Evolutionary conservation across 2,797 vertebrate genomes (phyloP).

Genomic region (Avahi laniger): DNA sequence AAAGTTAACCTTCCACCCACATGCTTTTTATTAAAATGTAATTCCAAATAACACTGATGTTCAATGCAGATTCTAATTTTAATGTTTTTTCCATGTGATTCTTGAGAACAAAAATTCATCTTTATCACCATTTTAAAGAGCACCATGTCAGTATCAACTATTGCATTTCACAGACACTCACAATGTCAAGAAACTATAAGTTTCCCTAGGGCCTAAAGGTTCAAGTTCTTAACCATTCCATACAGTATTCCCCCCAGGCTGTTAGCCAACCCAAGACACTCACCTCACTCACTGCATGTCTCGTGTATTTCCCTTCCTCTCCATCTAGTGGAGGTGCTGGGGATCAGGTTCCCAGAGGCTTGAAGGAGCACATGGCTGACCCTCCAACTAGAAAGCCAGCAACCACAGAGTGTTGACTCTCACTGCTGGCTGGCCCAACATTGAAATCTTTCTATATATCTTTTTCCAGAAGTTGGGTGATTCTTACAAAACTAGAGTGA

Average conservation of each 20-base stretch:
- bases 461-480: background rate
- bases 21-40: background rate
- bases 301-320: background rate
- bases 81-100: background rate
- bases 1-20: background rate
- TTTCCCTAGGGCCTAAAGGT: background rate
- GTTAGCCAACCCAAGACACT: background rate
- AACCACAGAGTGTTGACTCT: background rate
- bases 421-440: background rate
- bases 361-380: background rate
- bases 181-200: background rate
- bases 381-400: background rate
- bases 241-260: background rate
- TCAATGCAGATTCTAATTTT: slow-evolving; percentile 11
- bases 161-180: background rate
- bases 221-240: background rate
- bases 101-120: background rate
- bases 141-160: background rate
- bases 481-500: slow-evolving; percentile 28
- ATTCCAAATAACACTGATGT: slow-evolving; percentile 25
- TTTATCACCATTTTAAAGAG: slow-evolving; percentile 28
- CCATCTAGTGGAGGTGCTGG: background rate
- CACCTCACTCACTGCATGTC: background rate
- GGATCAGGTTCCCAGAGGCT: background rate
- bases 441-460: background rate